Percentiles rank a stretch among this genome's conserved stretches.
Conservation (phyloP, 2,113 vertebrate species). For the Amblyornis subalaris region DNA sequence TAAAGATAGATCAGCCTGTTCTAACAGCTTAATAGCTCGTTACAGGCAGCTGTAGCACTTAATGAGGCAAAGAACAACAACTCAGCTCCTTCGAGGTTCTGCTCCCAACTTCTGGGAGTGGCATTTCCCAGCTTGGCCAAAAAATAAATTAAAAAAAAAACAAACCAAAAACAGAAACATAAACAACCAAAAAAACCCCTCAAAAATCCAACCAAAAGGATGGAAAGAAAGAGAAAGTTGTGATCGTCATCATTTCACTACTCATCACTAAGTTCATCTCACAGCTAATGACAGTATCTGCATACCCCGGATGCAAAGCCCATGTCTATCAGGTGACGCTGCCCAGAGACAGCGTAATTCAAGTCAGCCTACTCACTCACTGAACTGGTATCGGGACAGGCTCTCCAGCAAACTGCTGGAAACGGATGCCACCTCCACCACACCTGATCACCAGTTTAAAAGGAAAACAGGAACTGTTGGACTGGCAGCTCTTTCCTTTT, state of each 20-base stretch:
- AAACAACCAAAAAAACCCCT: not conserved
- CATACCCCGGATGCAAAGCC: not conserved
- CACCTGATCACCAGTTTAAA: not conserved
- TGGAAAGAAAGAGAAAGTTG: accelerated
- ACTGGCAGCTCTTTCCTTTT: not conserved
- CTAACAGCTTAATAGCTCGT: slow-evolving; percentile 20
- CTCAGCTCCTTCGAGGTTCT: not conserved
- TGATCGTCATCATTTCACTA: not conserved
- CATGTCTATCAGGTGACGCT: not conserved
- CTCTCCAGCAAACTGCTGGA: not conserved
- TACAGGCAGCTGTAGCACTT: not conserved
- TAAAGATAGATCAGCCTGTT: slow-evolving; percentile 46
- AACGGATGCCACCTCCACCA: not conserved
- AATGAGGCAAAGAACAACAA: not conserved
- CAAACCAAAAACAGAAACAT: no score
- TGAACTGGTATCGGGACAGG: not conserved
- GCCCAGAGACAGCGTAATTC: not conserved
- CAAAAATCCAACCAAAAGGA: not conserved
- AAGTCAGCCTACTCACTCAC: not conserved
- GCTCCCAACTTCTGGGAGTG: not conserved
- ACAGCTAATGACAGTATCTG: not conserved
- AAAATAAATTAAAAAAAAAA: not conserved
- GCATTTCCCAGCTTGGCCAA: not conserved
- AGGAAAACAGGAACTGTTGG: not conserved
- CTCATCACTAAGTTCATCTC: not conserved